Evolutionary conservation across 2,113 vertebrate species (phyloP).

Genomic region (Mustelus asterias): DNA sequence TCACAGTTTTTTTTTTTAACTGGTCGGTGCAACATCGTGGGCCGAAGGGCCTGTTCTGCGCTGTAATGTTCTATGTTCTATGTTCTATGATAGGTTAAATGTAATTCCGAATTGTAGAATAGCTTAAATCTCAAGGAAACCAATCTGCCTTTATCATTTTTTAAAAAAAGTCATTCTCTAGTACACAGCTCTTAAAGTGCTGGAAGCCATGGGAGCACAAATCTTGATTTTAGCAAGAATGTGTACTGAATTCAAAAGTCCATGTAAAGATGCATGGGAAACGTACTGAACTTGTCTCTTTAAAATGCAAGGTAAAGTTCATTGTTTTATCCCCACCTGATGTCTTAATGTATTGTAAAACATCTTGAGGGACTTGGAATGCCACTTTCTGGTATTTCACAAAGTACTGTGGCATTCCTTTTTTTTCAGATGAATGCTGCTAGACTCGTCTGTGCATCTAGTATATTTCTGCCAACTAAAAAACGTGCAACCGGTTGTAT

Average conservation of each 20-base stretch:
- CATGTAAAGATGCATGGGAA: neutral
- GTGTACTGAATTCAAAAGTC: neutral
- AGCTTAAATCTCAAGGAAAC: neutral
- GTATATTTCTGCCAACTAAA: neutral
- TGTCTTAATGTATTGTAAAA: neutral
- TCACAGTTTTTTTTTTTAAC: too few species aligned
- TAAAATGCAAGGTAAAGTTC: neutral
- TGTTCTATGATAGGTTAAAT: neutral
- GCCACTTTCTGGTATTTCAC: neutral
- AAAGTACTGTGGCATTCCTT: neutral
- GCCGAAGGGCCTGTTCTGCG: too few species aligned
- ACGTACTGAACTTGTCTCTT: neutral
- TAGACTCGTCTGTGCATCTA: neutral
- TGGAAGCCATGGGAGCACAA: too few species aligned
- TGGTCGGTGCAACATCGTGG: too few species aligned
- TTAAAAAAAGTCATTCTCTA: too few species aligned
- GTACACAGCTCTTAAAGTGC: too few species aligned
- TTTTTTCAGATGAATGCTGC: neutral
- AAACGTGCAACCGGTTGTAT: neutral
- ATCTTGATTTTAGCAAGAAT: too few species aligned
- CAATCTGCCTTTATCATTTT: too few species aligned
- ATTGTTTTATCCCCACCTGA: neutral
- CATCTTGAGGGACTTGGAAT: neutral
- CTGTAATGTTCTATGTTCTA: too few species aligned
- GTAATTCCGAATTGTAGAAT: neutral